These are phyloP conservation scores for Melipona quadrifasciata DNA, from an alignment of 1,140 invertebrate species.

Conservation along the genomic window DNA sequence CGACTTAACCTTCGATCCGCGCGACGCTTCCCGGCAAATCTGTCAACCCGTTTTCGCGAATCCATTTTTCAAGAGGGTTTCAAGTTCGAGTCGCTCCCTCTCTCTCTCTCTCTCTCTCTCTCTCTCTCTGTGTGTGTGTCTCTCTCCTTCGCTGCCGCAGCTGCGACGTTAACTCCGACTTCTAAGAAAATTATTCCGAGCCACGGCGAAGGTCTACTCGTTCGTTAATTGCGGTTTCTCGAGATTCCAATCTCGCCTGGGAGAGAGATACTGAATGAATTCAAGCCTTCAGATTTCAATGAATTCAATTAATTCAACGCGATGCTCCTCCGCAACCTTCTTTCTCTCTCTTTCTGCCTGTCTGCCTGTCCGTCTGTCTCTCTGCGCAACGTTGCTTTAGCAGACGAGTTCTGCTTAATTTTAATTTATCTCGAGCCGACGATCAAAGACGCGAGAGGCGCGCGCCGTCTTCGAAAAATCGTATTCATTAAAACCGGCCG, in stretches of 20 bases:
- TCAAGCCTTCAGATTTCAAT: conserved; percentile 28
- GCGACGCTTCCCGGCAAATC: neutral
- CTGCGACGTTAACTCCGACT: neutral
- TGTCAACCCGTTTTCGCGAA: neutral
- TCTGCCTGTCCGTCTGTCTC: neutral
- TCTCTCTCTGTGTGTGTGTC: too few species aligned
- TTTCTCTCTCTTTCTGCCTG: too few species aligned
- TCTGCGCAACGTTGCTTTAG: neutral
- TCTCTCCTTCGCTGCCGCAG: too few species aligned
- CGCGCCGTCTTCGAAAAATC: conserved; percentile 21
- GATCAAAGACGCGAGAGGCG: conserved; percentile 17
- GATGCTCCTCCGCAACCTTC: neutral
- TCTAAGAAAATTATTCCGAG: conserved; percentile 30
- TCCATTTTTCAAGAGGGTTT: conserved; percentile 9
- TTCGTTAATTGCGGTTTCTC: conserved; percentile 38
- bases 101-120: too few species aligned
- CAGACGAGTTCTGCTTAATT: conserved; percentile 17
- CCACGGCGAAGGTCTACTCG: neutral
- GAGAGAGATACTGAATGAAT: conserved; percentile 23
- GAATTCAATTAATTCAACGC: conserved; percentile 34
- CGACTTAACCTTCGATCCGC: neutral
- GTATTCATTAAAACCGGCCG: conserved; percentile 21
- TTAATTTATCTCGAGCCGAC: conserved; percentile 18
- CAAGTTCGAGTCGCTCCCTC: neutral
- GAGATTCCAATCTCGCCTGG: conserved; percentile 26